A percentile compares a stretch with the other conserved stretches of the same genome.
Evolutionary conservation across 2,113 vertebrate species (phyloP).

Genomic region (Cebus imitator): DNA sequence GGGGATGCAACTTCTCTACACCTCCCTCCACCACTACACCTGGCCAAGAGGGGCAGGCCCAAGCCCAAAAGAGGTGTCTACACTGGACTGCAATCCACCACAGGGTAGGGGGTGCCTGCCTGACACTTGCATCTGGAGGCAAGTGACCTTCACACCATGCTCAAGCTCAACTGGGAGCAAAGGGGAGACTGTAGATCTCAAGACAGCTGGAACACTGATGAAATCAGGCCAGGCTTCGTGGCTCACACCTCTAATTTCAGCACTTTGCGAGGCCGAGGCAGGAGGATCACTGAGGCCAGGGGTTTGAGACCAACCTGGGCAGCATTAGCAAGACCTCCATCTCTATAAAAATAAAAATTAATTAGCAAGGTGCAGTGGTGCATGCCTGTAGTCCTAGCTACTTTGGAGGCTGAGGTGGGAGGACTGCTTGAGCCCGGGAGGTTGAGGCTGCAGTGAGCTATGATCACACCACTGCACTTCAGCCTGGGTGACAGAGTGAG

Average conservation of each 20-base stretch:
- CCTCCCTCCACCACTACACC: background rate
- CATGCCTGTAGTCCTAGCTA: too few relatives aligned
- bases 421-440: fast-evolving
- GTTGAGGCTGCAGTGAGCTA: too few relatives aligned
- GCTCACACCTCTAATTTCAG: too few relatives aligned
- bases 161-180: background rate
- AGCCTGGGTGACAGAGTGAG: too few relatives aligned
- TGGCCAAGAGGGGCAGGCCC: background rate
- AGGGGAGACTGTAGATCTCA: background rate
- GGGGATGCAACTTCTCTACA: background rate
- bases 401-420: too few relatives aligned
- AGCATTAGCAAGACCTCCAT: too few relatives aligned
- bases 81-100: background rate
- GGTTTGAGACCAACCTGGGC: too few relatives aligned
- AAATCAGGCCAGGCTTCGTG: background rate
- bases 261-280: too few relatives aligned
- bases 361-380: too few relatives aligned
- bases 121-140: background rate
- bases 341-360: too few relatives aligned
- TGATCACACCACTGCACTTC: too few relatives aligned
- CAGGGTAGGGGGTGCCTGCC: fast-evolving
- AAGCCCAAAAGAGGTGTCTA: background rate
- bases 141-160: fast-evolving
- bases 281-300: too few relatives aligned
- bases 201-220: background rate